Percentiles rank a stretch among this genome's conserved stretches.
phyloP scores from a whole-genome alignment of 2,797 vertebrate genomes.

The Typhlichthys subterraneus region DNA sequence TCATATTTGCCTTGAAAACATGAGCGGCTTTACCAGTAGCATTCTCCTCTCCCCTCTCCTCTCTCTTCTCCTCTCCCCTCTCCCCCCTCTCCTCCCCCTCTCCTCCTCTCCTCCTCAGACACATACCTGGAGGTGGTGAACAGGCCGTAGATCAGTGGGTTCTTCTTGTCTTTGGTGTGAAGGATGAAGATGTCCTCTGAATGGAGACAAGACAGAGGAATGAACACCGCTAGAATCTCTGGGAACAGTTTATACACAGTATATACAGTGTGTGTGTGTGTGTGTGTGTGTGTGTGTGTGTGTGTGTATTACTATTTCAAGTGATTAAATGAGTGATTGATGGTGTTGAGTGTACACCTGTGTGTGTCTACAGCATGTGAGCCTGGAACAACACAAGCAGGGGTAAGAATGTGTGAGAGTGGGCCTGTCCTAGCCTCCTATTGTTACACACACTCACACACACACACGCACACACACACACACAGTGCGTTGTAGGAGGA shows the following conservation, averaged over 20 bases:
- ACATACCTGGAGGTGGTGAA: conserved; percentile 83
- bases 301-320: background rate
- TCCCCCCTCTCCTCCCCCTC: background rate
- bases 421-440: conserved; percentile 53
- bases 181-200: conserved; percentile 83
- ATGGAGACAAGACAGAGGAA: background rate
- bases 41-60: background rate
- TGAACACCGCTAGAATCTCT: background rate
- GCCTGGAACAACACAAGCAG: background rate
- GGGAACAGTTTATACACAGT: background rate
- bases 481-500: too few relatives aligned
- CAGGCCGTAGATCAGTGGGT: conserved; percentile 82
- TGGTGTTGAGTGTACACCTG: background rate
- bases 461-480: too few relatives aligned
- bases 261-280: background rate
- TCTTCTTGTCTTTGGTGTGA: conserved; percentile 81
- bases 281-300: background rate
- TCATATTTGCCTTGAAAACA: too few relatives aligned
- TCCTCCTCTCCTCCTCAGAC: background rate
- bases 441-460: conserved; percentile 21
- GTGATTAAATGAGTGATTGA: too few relatives aligned
- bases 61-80: too few relatives aligned
- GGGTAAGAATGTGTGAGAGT: background rate
- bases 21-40: too few relatives aligned
- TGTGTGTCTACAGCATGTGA: background rate